A percentile compares a stretch with the other conserved stretches of the same genome.
These are phyloP conservation scores for Amphiprion clarkii DNA, from an alignment of 2,797 vertebrate genomes.

Conservation along the genomic window DNA sequence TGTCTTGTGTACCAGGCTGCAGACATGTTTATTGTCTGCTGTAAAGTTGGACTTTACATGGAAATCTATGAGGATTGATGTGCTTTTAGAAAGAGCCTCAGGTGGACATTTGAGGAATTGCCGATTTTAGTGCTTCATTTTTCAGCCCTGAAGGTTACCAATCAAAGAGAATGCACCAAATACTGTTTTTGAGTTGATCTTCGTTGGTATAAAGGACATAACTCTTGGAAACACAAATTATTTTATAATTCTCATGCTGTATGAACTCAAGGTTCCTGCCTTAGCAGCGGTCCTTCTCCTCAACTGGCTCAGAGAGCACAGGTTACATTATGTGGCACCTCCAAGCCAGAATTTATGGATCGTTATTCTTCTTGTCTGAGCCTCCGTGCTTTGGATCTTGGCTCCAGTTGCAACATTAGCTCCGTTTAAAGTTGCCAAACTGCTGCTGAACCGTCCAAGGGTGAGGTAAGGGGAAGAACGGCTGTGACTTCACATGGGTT, in stretches of 20 bases:
- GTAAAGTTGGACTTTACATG: too few relatives aligned
- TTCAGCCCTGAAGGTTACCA: too few relatives aligned
- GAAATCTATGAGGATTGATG: too few relatives aligned
- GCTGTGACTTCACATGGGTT: constrained; percentile 6
- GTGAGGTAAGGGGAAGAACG: constrained; percentile 15
- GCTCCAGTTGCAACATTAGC: constrained; percentile 26
- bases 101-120: too few relatives aligned
- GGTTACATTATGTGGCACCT: constrained; percentile 40
- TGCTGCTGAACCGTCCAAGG: constrained; percentile 21
- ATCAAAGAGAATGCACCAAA: not conserved
- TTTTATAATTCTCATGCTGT: not conserved
- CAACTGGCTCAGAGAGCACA: constrained; percentile 13
- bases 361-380: constrained; percentile 11
- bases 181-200: not conserved
- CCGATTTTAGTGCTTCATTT: too few relatives aligned
- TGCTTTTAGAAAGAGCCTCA: too few relatives aligned
- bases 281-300: constrained; percentile 22
- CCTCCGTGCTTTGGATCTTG: not conserved
- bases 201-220: not conserved
- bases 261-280: not conserved
- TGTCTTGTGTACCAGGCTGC: too few relatives aligned
- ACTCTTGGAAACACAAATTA: not conserved
- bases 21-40: too few relatives aligned
- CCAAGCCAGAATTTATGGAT: constrained; percentile 42
- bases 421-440: constrained; percentile 24